Evolutionary conservation across 1,140 invertebrate species (phyloP).

Genomic region (Drosophila parvula): DNA sequence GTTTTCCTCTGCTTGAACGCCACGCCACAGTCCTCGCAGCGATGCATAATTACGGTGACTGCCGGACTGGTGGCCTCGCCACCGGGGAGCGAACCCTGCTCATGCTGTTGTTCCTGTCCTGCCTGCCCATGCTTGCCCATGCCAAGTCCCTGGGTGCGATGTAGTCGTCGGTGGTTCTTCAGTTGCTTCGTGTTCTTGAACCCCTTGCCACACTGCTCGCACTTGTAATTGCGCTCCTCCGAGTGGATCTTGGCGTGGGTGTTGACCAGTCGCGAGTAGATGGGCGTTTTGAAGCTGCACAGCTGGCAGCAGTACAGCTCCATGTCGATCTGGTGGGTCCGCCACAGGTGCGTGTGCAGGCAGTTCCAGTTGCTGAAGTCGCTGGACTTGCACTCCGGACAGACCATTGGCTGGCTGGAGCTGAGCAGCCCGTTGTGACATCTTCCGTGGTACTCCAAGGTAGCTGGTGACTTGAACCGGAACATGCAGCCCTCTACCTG

Average conservation of each 20-base stretch:
- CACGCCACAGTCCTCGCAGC: constrained; percentile 71
- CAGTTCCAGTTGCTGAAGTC: constrained; percentile 86
- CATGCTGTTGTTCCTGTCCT: constrained; percentile 86
- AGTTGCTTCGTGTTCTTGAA: constrained; percentile 92
- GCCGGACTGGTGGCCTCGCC: constrained; percentile 2
- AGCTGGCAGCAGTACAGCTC: constrained; percentile 89
- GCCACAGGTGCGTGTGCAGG: constrained; percentile 91
- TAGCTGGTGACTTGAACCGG: constrained; percentile 82
- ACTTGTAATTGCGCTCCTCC: constrained; percentile 87
- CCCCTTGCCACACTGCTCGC: constrained; percentile 89
- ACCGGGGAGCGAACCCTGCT: constrained; percentile 85
- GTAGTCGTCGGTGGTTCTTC: constrained; percentile 86
- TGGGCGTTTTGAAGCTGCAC: constrained; percentile 88
- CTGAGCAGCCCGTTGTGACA: constrained; percentile 86
- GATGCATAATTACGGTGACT: constrained; percentile 38
- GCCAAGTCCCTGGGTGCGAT: constrained; percentile 84
- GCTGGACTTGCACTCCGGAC: constrained; percentile 87
- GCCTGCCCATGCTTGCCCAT: constrained; percentile 85
- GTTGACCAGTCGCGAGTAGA: constrained; percentile 87
- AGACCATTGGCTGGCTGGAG: constrained; percentile 85
- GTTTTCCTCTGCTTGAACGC: constrained; percentile 78
- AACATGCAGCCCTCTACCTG: constrained; percentile 78
- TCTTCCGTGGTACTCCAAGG: constrained; percentile 85
- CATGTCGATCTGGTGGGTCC: constrained; percentile 89
- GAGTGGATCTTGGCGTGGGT: constrained; percentile 89